These are phyloP conservation scores for Oryzias curvinotus DNA, from an alignment of 2,113 vertebrate species.

Conservation along the genomic window DNA sequence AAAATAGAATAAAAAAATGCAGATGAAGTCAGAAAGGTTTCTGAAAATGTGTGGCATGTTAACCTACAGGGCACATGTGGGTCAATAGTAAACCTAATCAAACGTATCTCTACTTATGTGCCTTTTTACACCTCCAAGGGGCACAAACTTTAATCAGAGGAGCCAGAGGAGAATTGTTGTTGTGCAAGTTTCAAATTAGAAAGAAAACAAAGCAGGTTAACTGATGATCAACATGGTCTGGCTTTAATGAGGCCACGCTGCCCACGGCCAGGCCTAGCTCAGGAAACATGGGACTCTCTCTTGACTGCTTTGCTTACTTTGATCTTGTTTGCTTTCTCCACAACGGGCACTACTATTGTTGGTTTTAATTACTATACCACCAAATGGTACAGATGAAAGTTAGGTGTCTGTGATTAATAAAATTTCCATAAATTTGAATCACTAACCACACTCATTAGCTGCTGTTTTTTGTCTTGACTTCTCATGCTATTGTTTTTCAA, in stretches of 20 bases:
- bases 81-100: constrained; percentile 32
- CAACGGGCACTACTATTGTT: constrained; percentile 91
- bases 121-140: constrained; percentile 75
- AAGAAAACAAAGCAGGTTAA: constrained; percentile 97
- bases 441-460: constrained; percentile 97
- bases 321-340: constrained; percentile 86
- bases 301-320: constrained; percentile 88
- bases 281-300: constrained; percentile 86
- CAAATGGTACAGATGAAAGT: constrained; percentile 98
- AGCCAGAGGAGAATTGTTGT: constrained; percentile 80
- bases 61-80: background rate
- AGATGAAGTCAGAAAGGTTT: no score
- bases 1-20: no score
- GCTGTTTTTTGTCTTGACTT: constrained; percentile 88
- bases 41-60: no score
- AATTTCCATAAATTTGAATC: constrained; percentile 99
- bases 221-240: constrained; percentile 95
- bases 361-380: constrained; percentile 98
- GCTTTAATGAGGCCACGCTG: constrained; percentile 92
- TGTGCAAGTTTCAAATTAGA: constrained; percentile 88
- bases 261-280: constrained; percentile 88
- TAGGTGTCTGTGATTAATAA: constrained; percentile 99
- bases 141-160: constrained; percentile 83
- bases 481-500: constrained; percentile 84
- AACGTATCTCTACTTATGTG: constrained; percentile 61